These are phyloP conservation scores for Denticeps clupeoides DNA, from an alignment of 2,797 vertebrate species.

Conservation along the genomic window DNA sequence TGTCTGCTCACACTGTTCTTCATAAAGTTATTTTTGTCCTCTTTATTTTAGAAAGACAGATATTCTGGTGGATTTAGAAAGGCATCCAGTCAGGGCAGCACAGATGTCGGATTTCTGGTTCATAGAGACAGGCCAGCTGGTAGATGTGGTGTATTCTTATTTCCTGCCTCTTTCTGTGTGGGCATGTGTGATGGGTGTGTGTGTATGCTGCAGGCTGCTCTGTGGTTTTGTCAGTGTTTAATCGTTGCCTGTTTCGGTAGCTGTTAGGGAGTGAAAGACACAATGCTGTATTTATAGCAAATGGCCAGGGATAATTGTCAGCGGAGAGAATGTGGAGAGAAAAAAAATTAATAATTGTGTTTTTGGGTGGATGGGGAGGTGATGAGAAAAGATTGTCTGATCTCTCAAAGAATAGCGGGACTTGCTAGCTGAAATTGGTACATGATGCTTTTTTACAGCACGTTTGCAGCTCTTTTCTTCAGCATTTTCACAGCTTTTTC, in stretches of 20 bases:
- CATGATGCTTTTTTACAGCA: no score
- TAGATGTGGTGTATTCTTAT: no score
- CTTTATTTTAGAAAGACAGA: no score
- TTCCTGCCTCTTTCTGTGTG: neutral
- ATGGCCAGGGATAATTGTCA: slow-evolving; percentile 26
- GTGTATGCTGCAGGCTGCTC: slow-evolving; percentile 2
- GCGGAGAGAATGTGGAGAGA: slow-evolving; percentile 11
- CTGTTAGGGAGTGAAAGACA: slow-evolving; percentile 10
- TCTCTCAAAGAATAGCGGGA: neutral
- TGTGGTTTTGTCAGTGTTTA: slow-evolving; percentile 30
- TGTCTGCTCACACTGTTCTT: no score
- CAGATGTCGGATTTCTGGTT: no score
- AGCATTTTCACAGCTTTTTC: no score
- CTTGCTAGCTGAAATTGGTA: neutral
- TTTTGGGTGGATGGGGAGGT: neutral
- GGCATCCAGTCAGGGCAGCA: no score
- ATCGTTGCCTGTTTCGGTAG: slow-evolving; percentile 36
- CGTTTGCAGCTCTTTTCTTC: no score
- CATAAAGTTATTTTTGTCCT: no score
- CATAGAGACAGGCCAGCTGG: no score
- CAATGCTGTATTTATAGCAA: slow-evolving; percentile 22
- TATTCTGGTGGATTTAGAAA: no score
- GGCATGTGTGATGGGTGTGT: slow-evolving; percentile 8
- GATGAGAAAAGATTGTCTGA: neutral
- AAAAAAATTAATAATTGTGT: slow-evolving; percentile 15